A percentile compares a stretch with the other conserved stretches of the same genome.
These are phyloP conservation scores for Lota lota DNA, from an alignment of 2,113 vertebrate species.

Conservation along the genomic window DNA sequence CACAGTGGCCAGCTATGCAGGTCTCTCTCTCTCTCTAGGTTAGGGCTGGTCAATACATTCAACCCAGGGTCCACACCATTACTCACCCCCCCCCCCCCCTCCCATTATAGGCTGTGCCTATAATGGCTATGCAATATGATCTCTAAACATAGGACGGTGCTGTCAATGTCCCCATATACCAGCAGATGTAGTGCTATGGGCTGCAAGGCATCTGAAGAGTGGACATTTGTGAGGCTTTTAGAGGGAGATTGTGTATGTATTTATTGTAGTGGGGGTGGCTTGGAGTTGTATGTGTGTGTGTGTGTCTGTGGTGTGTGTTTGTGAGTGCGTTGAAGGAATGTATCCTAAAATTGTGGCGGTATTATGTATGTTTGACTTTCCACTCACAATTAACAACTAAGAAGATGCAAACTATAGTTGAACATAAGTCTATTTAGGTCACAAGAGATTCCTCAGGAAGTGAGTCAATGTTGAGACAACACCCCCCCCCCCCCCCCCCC, in stretches of 20 bases:
- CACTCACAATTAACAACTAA: conserved; percentile 1
- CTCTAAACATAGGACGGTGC: conserved; percentile 49
- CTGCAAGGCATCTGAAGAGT: background rate
- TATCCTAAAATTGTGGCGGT: background rate
- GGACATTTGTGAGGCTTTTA: background rate
- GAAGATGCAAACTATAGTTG: conserved; percentile 25
- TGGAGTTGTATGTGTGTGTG: background rate
- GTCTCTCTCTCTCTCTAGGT: conserved; percentile 22
- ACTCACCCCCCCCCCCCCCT: conserved; percentile 26
- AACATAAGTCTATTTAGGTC: conserved; percentile 34
- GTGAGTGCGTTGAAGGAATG: conserved; percentile 1
- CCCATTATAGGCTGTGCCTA: conserved; percentile 33
- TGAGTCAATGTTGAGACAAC: background rate
- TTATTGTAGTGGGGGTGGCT: background rate
- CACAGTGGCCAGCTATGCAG: conserved; percentile 24
- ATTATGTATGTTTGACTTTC: background rate
- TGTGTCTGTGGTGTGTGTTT: no score
- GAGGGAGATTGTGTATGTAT: no score
- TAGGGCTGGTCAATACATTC: conserved; percentile 42
- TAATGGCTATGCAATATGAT: conserved; percentile 40
- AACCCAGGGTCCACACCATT: conserved; percentile 40
- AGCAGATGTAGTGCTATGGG: conserved; percentile 3
- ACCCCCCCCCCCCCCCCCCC: no score
- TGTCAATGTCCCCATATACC: conserved; percentile 19
- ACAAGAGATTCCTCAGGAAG: background rate